Evolutionary conservation across 2,888 invertebrate genomes (phyloP).

Genomic region (Conomelus anceps): DNA sequence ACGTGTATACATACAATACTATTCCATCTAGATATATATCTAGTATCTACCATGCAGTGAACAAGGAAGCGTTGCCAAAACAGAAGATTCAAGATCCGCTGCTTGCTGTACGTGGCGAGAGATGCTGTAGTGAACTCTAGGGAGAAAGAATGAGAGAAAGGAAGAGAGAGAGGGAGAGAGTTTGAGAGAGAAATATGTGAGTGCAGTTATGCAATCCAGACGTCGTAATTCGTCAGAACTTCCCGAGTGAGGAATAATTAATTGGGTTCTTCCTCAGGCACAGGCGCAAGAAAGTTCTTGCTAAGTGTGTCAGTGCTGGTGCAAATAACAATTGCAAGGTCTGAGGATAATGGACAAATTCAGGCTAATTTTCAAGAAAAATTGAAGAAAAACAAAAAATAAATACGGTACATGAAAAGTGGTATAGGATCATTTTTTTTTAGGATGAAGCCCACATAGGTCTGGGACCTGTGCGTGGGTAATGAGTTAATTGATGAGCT

Average conservation of each 20-base stretch:
- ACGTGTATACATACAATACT: background rate
- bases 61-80: too few relatives aligned
- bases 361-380: too few relatives aligned
- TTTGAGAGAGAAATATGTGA: background rate
- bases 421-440: too few relatives aligned
- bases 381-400: too few relatives aligned
- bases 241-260: background rate
- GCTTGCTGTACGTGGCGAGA: background rate
- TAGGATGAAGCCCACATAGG: too few relatives aligned
- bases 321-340: background rate
- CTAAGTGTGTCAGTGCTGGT: background rate
- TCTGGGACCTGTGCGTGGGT: too few relatives aligned
- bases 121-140: background rate
- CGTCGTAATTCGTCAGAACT: background rate
- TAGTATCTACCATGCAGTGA: background rate
- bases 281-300: background rate
- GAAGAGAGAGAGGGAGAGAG: background rate
- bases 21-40: background rate
- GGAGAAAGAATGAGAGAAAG: background rate
- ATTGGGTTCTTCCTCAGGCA: background rate
- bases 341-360: background rate
- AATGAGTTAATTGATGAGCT: too few relatives aligned
- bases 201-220: background rate
- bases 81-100: background rate
- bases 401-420: too few relatives aligned